Conservation (phyloP, 2,113 vertebrate genomes). For the Clupea harengus region DNA sequence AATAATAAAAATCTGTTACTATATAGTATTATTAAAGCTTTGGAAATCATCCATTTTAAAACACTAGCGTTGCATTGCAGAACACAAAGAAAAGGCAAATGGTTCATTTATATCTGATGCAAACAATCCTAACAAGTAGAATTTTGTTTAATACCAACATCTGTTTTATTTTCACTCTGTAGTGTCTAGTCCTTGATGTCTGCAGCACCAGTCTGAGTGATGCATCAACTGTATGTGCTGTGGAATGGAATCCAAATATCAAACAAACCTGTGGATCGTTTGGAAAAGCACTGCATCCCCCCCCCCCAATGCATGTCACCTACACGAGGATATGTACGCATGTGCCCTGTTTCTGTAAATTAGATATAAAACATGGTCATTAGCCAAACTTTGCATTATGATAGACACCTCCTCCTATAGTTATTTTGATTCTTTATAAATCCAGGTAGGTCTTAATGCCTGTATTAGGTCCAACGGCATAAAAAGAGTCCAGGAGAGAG, state of each 20-base stretch:
- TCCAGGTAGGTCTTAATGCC: neutral
- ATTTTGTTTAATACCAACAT: neutral
- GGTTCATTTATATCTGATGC: neutral
- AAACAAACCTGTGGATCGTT: neutral
- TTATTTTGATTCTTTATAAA: neutral
- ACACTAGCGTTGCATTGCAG: slow-evolving; percentile 21
- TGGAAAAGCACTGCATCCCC: neutral
- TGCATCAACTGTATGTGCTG: neutral
- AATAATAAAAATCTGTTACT: slow-evolving; percentile 37
- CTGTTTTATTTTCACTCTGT: neutral
- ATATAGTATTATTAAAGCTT: slow-evolving; percentile 40
- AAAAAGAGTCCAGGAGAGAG: neutral
- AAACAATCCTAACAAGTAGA: slow-evolving; percentile 6
- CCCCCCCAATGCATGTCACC: neutral
- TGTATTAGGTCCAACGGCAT: neutral
- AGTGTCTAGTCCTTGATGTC: neutral
- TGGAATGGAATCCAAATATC: slow-evolving; percentile 5
- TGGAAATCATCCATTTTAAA: slow-evolving; percentile 28
- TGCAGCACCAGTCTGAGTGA: neutral
- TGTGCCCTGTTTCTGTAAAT: neutral
- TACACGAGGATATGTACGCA: neutral
- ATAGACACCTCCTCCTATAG: neutral
- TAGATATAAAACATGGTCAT: neutral
- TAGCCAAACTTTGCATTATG: neutral
- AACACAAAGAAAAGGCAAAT: slow-evolving; percentile 21